These are phyloP conservation scores for Zeugodacus cucurbitae DNA, from an alignment of 1,140 invertebrate genomes.

Conservation along the genomic window DNA sequence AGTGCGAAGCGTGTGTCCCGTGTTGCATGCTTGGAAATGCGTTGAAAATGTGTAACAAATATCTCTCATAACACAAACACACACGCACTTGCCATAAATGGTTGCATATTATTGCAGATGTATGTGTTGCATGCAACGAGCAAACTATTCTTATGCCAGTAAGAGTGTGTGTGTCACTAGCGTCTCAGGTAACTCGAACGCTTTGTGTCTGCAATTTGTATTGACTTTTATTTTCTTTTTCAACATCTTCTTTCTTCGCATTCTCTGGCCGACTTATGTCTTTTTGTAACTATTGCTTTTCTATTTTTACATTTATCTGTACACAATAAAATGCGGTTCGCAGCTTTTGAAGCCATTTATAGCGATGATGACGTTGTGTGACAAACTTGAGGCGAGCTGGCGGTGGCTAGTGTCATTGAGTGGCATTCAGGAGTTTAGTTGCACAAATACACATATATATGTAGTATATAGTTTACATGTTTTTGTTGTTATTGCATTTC, in stretches of 20 bases:
- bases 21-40: not conserved
- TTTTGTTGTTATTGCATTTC: not conserved
- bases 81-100: not conserved
- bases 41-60: constrained; percentile 25
- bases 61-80: not conserved
- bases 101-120: too few relatives aligned
- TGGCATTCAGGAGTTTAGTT: not conserved
- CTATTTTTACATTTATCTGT: not conserved
- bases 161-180: not conserved
- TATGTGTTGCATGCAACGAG: too few relatives aligned
- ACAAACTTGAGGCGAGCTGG: not conserved
- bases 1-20: not conserved
- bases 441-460: too few relatives aligned
- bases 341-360: not conserved
- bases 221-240: not conserved
- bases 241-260: not conserved
- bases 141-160: not conserved
- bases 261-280: not conserved
- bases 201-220: not conserved
- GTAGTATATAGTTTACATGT: not conserved
- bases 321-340: not conserved
- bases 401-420: constrained; percentile 24
- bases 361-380: not conserved
- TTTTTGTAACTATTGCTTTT: not conserved
- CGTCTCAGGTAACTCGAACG: not conserved